Conservation (phyloP, 64 coral and sea anemone genomes). For the Montipora capricornis region DNA sequence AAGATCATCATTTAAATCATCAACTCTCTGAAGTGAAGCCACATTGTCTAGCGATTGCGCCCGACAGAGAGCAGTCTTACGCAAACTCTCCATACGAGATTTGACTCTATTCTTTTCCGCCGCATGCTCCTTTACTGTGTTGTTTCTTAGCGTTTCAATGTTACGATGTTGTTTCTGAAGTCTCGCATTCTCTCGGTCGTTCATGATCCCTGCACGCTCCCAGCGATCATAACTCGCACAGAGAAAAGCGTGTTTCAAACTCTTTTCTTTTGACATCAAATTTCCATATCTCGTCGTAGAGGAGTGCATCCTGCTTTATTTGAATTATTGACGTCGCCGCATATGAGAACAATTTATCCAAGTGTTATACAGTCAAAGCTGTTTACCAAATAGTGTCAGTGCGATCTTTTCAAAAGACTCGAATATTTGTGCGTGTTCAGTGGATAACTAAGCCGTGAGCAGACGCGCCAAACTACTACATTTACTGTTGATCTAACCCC, state of each 20-base stretch:
- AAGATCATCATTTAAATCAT: not conserved
- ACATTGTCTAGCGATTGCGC: not conserved
- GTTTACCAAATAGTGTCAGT: not conserved
- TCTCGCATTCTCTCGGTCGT: not conserved
- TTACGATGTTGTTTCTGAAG: constrained; percentile 15
- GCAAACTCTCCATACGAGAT: not conserved
- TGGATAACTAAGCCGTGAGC: not conserved
- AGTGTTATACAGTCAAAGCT: not conserved
- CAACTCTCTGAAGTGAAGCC: not conserved
- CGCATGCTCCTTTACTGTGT: not conserved
- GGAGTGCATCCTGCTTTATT: not conserved
- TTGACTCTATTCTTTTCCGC: constrained; percentile 24
- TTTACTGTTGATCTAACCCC: not conserved
- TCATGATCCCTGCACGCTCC: not conserved
- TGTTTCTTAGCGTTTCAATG: constrained; percentile 2
- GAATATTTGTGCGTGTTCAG: not conserved
- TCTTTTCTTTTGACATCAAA: not conserved
- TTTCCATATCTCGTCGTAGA: not conserved
- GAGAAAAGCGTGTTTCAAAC: not conserved
- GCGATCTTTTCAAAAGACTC: not conserved
- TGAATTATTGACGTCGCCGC: not conserved
- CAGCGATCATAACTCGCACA: constrained; percentile 9
- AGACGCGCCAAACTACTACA: not conserved
- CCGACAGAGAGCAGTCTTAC: constrained; percentile 1
- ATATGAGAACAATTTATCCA: not conserved